Evolutionary conservation across 2,797 vertebrate species (phyloP).

Genomic region (Crax fasciolata): DNA sequence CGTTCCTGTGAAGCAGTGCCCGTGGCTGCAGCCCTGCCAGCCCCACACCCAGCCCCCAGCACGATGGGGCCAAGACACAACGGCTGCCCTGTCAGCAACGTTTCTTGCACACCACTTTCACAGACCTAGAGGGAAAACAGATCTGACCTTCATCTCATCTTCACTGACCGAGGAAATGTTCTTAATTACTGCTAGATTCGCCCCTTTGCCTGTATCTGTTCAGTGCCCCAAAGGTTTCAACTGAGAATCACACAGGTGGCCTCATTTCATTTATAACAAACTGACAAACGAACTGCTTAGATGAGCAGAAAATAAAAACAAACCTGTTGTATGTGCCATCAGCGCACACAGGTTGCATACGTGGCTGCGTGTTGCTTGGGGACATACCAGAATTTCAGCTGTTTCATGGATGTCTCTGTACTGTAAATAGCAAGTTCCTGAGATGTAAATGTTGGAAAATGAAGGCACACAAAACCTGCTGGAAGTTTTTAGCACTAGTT

Average conservation of each 20-base stretch:
- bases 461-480: neutral
- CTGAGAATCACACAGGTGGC: too few species aligned
- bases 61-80: neutral
- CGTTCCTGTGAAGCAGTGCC: fast-evolving
- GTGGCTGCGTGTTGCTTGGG: neutral
- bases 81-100: neutral
- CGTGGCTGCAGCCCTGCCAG: neutral
- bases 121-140: neutral
- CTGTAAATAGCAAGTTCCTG: neutral
- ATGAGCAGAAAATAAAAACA: neutral
- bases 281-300: neutral
- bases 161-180: neutral
- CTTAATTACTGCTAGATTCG: neutral
- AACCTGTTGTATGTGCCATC: neutral
- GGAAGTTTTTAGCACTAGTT: neutral
- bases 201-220: neutral
- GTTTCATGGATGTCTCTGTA: fast-evolving
- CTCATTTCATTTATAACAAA: neutral
- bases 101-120: neutral
- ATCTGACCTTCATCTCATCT: neutral
- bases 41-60: too few species aligned
- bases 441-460: neutral
- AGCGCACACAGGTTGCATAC: too few species aligned
- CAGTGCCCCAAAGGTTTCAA: neutral
- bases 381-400: neutral